Percentiles rank a stretch among this genome's conserved stretches.
Conservation (phyloP, 2,797 vertebrate genomes). For the Acanthiza pusilla region DNA sequence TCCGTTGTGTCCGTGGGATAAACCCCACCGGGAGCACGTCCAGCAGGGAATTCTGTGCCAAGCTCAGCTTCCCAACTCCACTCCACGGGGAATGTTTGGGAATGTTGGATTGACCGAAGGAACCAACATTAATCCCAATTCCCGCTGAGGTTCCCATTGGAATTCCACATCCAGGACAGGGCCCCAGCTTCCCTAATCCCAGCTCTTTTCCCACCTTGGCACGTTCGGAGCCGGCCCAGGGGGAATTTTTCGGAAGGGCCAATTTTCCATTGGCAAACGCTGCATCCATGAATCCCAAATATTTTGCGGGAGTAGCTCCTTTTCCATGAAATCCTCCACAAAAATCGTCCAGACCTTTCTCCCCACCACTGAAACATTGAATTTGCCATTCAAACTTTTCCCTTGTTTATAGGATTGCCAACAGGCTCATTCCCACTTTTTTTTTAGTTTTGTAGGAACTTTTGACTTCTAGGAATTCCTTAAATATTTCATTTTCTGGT, state of each 20-base stretch:
- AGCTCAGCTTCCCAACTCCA: not conserved
- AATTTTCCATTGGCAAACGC: not conserved
- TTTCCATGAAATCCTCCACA: not conserved
- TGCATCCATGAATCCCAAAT: not conserved
- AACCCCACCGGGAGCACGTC: not conserved
- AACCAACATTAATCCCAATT: not conserved
- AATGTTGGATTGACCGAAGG: too few species aligned
- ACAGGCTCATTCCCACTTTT: rapidly evolving
- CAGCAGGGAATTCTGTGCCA: not conserved
- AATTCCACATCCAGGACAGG: not conserved
- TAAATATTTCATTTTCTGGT: not conserved
- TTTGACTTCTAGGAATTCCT: not conserved
- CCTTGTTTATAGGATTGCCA: not conserved
- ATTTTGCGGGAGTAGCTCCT: not conserved
- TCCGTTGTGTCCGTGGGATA: not conserved
- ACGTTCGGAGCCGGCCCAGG: not conserved
- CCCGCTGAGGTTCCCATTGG: not conserved
- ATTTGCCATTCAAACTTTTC: not conserved
- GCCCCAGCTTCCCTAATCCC: not conserved
- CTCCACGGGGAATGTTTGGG: rapidly evolving
- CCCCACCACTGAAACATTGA: not conserved
- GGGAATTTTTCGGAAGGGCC: not conserved
- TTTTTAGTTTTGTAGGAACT: not conserved
- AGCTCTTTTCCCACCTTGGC: not conserved
- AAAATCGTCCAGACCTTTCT: not conserved